Conservation (phyloP, 2,797 vertebrate species). For the Apogon hyalosoma region DNA sequence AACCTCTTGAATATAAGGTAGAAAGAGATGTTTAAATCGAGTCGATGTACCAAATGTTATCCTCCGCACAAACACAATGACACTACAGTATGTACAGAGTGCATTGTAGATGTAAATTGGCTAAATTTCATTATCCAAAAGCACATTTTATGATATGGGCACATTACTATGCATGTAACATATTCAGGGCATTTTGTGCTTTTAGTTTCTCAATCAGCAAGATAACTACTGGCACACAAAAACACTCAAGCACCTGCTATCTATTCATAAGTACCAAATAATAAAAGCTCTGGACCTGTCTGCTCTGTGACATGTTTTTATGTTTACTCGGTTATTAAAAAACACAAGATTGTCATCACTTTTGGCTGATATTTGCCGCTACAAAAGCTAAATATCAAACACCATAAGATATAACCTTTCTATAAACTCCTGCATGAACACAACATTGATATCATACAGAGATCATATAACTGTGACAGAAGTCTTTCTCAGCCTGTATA, state of each 20-base stretch:
- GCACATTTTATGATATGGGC: slow-evolving; percentile 80
- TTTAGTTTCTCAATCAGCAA: slow-evolving; percentile 80
- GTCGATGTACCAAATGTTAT: slow-evolving; percentile 73
- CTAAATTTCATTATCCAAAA: slow-evolving; percentile 72
- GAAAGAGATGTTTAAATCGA: slow-evolving; percentile 71
- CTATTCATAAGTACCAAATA: slow-evolving; percentile 81
- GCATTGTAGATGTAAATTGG: slow-evolving; percentile 71
- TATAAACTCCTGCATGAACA: too few relatives aligned
- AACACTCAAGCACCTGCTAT: slow-evolving; percentile 79
- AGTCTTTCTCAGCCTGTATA: too few relatives aligned
- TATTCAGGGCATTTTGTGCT: slow-evolving; percentile 83
- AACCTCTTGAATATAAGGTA: slow-evolving; percentile 75
- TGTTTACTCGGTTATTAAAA: slow-evolving; percentile 14
- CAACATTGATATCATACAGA: too few relatives aligned
- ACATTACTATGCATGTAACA: slow-evolving; percentile 88
- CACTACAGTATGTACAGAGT: slow-evolving; percentile 65
- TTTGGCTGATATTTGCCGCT: background rate
- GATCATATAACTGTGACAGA: too few relatives aligned
- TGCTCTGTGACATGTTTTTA: slow-evolving; percentile 33
- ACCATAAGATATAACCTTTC: too few relatives aligned
- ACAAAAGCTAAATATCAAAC: too few relatives aligned
- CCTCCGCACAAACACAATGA: slow-evolving; percentile 72
- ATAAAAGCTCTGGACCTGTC: slow-evolving; percentile 79
- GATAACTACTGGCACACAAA: slow-evolving; percentile 76
- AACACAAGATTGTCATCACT: background rate